Conservation (phyloP, 2,888 invertebrate species). For the Papilio protenor region DNA sequence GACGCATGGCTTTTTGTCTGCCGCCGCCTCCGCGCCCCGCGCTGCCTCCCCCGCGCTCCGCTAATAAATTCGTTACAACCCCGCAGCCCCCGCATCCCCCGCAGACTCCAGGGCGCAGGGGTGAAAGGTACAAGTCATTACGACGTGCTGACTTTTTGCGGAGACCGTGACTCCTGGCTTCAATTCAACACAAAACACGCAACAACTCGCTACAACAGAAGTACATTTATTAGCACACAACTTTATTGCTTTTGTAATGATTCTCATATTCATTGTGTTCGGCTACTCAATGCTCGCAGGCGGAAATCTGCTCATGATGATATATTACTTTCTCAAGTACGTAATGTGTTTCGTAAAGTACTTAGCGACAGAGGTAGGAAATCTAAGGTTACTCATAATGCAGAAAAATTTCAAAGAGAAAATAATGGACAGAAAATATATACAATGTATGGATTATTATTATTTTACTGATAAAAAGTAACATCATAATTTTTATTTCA, state of each 20-base stretch:
- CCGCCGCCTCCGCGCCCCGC: constrained; percentile 34
- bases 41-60: constrained; percentile 45
- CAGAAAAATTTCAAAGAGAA: too few relatives aligned
- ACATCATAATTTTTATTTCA: too few relatives aligned
- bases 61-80: constrained; percentile 63
- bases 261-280: constrained; percentile 1
- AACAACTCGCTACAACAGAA: constrained; percentile 10
- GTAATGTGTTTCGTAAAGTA: neutral
- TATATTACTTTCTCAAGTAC: neutral
- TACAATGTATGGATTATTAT: too few relatives aligned
- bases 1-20: constrained; percentile 43
- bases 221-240: constrained; percentile 5
- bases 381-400: too few relatives aligned
- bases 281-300: neutral
- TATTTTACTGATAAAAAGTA: too few relatives aligned
- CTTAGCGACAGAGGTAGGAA: too few relatives aligned
- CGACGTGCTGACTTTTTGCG: constrained; percentile 40
- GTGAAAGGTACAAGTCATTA: constrained; percentile 71
- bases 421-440: too few relatives aligned
- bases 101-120: constrained; percentile 48
- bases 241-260: constrained; percentile 6
- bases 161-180: constrained; percentile 5
- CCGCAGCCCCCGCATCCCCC: constrained; percentile 45
- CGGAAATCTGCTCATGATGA: neutral
- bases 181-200: constrained; percentile 14